Evolutionary conservation across 2,888 invertebrate genomes (phyloP).

Genomic region (Tipula confusa): DNA sequence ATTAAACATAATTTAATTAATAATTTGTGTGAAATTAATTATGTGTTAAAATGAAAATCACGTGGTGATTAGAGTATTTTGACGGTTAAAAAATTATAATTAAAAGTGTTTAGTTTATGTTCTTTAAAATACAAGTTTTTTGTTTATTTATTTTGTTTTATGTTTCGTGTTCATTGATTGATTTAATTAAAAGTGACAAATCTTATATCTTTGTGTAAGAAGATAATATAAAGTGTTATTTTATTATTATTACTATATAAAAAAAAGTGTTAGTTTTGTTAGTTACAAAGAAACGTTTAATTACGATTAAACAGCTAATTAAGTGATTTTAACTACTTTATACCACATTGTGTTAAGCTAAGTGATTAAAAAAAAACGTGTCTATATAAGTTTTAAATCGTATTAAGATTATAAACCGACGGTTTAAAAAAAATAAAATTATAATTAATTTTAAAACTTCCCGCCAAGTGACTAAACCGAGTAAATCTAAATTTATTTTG

Average conservation of each 20-base stretch:
- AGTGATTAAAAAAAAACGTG: not conserved
- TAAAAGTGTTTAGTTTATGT: not conserved
- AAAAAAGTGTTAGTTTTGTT: not conserved
- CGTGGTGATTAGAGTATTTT: not conserved
- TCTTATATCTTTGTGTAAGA: not conserved
- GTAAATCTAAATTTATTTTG: not conserved
- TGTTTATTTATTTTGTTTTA: no score
- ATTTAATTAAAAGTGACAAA: conserved; percentile 25
- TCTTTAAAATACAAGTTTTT: not conserved
- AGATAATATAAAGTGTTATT: not conserved
- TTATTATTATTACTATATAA: not conserved
- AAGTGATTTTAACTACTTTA: not conserved
- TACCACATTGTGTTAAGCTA: not conserved
- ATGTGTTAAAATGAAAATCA: not conserved
- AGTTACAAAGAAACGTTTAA: not conserved
- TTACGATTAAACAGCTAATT: not conserved
- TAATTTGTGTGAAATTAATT: not conserved
- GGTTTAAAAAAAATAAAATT: not conserved
- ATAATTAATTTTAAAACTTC: not conserved
- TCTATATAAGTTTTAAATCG: not conserved
- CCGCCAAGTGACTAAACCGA: not conserved
- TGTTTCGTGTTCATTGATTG: no score
- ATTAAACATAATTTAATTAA: not conserved
- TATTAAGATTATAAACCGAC: conserved; percentile 3
- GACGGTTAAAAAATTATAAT: not conserved